phyloP scores from a whole-genome alignment of 2,888 invertebrate genomes.

The Melanotus villosus region DNA sequence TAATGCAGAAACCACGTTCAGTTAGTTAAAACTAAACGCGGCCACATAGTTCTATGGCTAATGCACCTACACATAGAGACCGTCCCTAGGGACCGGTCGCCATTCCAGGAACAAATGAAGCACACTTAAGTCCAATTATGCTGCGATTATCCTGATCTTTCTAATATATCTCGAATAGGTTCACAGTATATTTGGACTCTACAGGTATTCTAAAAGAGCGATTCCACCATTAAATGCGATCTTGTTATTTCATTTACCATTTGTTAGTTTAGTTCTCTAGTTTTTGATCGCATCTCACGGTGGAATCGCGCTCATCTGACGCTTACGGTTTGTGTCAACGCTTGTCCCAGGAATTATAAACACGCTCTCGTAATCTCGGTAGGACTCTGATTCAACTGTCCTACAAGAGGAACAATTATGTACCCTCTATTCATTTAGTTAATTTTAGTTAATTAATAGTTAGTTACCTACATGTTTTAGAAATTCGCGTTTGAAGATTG shows the following conservation, averaged over 20 bases:
- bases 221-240: constrained; percentile 63
- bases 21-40: constrained; percentile 54
- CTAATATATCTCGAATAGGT: background rate
- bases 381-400: constrained; percentile 74
- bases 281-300: constrained; percentile 62
- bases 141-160: constrained; percentile 45
- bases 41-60: constrained; percentile 47
- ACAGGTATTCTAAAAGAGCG: constrained; percentile 60
- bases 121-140: constrained; percentile 66
- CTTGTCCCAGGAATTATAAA: constrained; percentile 80
- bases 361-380: constrained; percentile 83
- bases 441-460: constrained; percentile 8
- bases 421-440: constrained; percentile 34
- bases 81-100: constrained; percentile 63
- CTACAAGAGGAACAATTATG: constrained; percentile 64
- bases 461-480: background rate
- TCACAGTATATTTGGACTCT: constrained; percentile 62
- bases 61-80: constrained; percentile 66
- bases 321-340: constrained; percentile 76
- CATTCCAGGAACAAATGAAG: constrained; percentile 70
- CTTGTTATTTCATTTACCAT: background rate
- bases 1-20: constrained; percentile 64
- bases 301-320: constrained; percentile 60
- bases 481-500: background rate
- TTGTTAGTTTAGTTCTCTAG: background rate